phyloP scores from a whole-genome alignment of 92 coral and sea anemone genomes.

The Porites lobata region DNA sequence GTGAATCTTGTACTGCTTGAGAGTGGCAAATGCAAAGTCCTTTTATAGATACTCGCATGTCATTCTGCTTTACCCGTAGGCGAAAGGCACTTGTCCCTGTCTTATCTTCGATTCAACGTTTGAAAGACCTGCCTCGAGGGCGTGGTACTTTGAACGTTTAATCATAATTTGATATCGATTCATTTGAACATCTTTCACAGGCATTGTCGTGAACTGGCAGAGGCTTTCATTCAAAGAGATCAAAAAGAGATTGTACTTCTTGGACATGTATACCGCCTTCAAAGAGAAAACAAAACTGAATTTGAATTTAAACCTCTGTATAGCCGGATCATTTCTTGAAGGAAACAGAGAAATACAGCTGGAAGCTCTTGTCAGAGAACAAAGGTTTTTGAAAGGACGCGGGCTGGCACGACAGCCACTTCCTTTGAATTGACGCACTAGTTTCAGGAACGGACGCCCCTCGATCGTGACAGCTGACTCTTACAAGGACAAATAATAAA shows the following conservation, averaged over 20 bases:
- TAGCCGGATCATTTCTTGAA: not conserved
- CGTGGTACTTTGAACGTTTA: not conserved
- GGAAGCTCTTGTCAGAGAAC: too few relatives aligned
- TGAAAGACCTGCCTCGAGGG: not conserved
- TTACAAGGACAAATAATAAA: too few relatives aligned
- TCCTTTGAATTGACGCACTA: not conserved
- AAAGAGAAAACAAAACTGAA: not conserved
- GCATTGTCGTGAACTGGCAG: not conserved
- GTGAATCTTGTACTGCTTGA: not conserved
- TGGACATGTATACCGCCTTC: not conserved
- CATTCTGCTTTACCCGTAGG: not conserved
- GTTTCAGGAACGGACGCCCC: not conserved
- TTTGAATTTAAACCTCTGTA: not conserved
- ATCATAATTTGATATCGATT: not conserved
- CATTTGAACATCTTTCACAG: not conserved
- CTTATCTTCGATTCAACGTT: not conserved
- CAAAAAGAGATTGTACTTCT: too few relatives aligned
- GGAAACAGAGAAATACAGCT: too few relatives aligned
- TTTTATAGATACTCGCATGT: not conserved
- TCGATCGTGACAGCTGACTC: too few relatives aligned
- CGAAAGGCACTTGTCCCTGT: not conserved
- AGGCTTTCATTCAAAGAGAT: not conserved
- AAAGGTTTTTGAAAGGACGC: not conserved
- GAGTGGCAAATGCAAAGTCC: not conserved
- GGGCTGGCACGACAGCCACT: not conserved